Percentiles rank a stretch among this genome's conserved stretches.
Conservation (phyloP, 2,113 vertebrate genomes). For the Azemiops feae region DNA sequence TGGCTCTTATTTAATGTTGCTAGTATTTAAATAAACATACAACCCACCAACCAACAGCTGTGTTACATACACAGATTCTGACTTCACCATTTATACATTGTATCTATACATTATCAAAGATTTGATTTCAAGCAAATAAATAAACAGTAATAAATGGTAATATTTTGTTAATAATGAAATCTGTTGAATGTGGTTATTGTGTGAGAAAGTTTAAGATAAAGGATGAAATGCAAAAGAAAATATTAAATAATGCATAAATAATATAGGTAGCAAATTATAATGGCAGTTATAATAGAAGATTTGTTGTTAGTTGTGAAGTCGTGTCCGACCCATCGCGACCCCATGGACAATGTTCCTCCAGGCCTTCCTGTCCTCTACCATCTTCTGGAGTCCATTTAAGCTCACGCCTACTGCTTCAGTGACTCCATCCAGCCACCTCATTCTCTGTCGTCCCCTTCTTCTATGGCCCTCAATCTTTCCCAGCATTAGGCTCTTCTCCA, state of each 20-base stretch:
- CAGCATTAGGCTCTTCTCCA: too few species aligned
- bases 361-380: too few species aligned
- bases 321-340: too few species aligned
- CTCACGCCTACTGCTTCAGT: too few species aligned
- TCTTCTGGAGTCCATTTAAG: too few species aligned
- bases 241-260: background rate
- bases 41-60: background rate
- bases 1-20: background rate
- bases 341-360: too few species aligned
- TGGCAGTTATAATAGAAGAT: background rate
- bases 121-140: background rate
- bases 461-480: too few species aligned
- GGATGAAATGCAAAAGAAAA: background rate
- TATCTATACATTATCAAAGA: background rate
- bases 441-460: too few species aligned
- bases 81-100: background rate
- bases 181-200: background rate
- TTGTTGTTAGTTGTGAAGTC: too few species aligned
- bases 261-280: background rate
- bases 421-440: too few species aligned
- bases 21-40: background rate
- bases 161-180: background rate
- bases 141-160: background rate
- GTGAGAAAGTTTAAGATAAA: background rate
- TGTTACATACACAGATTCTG: background rate